A percentile compares a stretch with the other conserved stretches of the same genome.
Evolutionary conservation across 2,797 vertebrate genomes (phyloP).

Genomic region (Cossypha polioptera): DNA sequence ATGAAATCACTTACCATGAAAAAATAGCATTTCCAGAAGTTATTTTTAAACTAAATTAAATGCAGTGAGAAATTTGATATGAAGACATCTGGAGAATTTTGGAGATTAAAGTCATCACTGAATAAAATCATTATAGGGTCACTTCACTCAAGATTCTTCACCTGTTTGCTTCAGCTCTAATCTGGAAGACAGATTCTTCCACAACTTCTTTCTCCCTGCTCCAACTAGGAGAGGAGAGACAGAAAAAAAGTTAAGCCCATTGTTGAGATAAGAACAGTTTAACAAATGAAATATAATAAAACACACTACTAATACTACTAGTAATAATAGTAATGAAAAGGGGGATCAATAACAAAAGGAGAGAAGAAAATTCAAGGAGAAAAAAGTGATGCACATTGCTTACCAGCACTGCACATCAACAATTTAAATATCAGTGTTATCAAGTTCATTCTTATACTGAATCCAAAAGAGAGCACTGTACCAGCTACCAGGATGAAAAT

Average conservation of each 20-base stretch:
- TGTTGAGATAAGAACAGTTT: background rate
- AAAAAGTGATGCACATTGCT: background rate
- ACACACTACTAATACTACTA: background rate
- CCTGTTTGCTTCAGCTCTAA: background rate
- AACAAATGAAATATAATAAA: background rate
- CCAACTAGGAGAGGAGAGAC: background rate
- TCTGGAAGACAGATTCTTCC: background rate
- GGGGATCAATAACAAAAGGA: background rate
- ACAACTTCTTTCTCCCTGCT: background rate
- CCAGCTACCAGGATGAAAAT: background rate
- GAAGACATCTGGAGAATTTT: background rate
- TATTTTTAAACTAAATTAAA: background rate
- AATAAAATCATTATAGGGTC: background rate
- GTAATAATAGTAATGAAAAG: background rate
- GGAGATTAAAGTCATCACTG: background rate
- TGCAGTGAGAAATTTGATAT: background rate
- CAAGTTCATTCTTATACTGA: background rate
- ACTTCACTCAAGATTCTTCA: background rate
- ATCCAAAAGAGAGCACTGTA: background rate
- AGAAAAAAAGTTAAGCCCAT: background rate
- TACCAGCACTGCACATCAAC: background rate
- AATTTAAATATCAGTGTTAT: background rate
- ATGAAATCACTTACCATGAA: background rate
- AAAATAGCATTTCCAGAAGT: background rate
- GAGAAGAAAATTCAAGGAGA: background rate